These are phyloP conservation scores for Nephrotoma flavescens DNA, from an alignment of 2,888 invertebrate genomes.

Conservation along the genomic window DNA sequence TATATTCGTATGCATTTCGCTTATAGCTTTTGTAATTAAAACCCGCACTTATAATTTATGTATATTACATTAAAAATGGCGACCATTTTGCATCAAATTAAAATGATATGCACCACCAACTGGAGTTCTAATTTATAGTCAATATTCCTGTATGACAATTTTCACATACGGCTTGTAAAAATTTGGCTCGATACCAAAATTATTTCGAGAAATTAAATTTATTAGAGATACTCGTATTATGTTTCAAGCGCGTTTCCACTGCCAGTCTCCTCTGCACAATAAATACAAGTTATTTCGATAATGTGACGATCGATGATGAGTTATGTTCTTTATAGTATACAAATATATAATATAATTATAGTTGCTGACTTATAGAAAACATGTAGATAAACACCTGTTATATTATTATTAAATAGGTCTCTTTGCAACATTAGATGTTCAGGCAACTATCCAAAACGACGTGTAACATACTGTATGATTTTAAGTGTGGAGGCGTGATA, in stretches of 20 bases:
- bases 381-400: background rate
- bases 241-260: background rate
- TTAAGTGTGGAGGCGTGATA: background rate
- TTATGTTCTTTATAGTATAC: background rate
- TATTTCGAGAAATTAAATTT: background rate
- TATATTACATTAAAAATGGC: background rate
- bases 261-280: background rate
- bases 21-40: background rate
- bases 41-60: background rate
- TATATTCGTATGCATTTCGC: background rate
- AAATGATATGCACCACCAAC: background rate
- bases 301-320: background rate
- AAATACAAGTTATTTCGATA: background rate
- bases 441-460: background rate
- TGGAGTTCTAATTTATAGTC: background rate
- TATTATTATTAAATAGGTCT: background rate
- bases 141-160: background rate
- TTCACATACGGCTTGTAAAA: background rate
- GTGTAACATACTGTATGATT: background rate
- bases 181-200: background rate
- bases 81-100: background rate
- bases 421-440: background rate
- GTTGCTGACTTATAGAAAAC: background rate
- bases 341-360: background rate
- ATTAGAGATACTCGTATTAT: background rate